Conservation (phyloP, 2,113 vertebrate species). For the Eubucco bourcierii region DNA sequence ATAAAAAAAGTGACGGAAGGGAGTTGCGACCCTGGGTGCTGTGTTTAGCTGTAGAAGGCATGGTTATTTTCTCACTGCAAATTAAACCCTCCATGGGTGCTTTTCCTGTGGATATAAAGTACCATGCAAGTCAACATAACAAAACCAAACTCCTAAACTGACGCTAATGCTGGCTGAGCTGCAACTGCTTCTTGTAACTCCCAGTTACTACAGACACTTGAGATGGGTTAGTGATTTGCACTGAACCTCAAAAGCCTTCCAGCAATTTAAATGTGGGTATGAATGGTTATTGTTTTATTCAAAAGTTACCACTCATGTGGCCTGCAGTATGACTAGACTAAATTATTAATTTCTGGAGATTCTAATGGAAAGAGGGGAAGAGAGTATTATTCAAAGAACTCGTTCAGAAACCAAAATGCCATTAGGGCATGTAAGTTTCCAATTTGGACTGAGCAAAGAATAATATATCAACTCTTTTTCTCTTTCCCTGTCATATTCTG, state of each 20-base stretch:
- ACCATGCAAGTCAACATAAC: neutral
- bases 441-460: conserved; percentile 7
- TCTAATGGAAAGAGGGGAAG: conserved; percentile 15
- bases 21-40: neutral
- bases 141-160: neutral
- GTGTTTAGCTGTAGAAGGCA: neutral
- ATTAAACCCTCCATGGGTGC: neutral
- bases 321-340: neutral
- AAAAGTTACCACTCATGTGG: conserved; percentile 33
- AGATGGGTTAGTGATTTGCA: conserved; percentile 12
- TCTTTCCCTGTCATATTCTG: conserved; percentile 18
- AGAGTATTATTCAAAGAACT: conserved; percentile 42
- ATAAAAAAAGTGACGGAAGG: fast-evolving
- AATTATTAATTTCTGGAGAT: conserved; percentile 61
- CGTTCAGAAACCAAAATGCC: conserved; percentile 25
- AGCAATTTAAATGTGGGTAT: neutral
- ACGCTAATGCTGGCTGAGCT: neutral
- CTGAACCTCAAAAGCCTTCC: conserved; percentile 13
- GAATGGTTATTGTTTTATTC: conserved; percentile 62
- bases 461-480: conserved; percentile 40
- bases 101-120: neutral
- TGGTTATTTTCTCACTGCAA: neutral
- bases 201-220: neutral
- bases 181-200: neutral
- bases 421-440: neutral